phyloP scores from a whole-genome alignment of 1,140 invertebrate genomes.

The Procambarus clarkii region DNA sequence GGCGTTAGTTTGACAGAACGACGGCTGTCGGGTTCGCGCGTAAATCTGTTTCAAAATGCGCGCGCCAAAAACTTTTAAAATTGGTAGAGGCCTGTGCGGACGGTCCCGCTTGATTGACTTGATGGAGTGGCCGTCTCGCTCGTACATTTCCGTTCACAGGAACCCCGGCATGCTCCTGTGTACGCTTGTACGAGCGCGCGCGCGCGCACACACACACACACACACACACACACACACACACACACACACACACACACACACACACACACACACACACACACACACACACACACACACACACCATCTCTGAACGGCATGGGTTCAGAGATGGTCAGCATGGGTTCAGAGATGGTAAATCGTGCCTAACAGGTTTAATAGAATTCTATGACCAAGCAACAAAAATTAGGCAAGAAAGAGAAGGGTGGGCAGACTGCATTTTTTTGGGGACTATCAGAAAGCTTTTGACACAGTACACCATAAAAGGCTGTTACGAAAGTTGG shows the following conservation, averaged over 20 bases:
- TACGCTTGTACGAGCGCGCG: background rate
- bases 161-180: too few species aligned
- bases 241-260: constrained; percentile 23
- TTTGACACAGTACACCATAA: too few species aligned
- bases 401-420: too few species aligned
- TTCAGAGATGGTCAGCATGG: too few species aligned
- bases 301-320: too few species aligned
- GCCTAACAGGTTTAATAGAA: too few species aligned
- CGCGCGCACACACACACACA: background rate
- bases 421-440: too few species aligned
- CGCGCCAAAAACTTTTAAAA: background rate
- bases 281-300: too few species aligned
- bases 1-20: constrained; percentile 36
- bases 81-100: background rate
- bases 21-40: background rate
- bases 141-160: background rate
- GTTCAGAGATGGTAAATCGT: too few species aligned
- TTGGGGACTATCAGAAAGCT: too few species aligned
- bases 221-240: constrained; percentile 25
- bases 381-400: too few species aligned
- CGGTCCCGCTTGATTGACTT: background rate
- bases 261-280: background rate
- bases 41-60: constrained; percentile 22
- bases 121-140: background rate
- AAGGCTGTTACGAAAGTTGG: too few species aligned